Conservation (phyloP, 2,888 invertebrate genomes). For the Lasius fuliginosus region DNA sequence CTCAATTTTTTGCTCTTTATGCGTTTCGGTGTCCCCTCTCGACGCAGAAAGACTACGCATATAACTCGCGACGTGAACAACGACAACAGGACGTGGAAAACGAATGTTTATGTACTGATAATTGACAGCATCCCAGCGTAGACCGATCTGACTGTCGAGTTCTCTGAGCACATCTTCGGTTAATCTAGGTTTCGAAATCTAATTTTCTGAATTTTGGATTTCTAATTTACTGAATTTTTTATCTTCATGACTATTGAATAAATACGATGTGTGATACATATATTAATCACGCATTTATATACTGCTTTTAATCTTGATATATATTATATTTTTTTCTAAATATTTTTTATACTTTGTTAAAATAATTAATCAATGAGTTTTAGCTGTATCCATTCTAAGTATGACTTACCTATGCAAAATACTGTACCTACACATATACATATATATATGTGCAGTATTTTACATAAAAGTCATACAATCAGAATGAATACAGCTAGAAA, state of each 20-base stretch:
- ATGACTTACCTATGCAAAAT: neutral
- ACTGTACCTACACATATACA: neutral
- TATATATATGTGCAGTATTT: too few relatives aligned
- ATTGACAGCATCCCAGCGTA: constrained; percentile 76
- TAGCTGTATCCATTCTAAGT: neutral
- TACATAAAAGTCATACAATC: neutral
- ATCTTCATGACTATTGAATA: neutral
- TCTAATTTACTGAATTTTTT: neutral
- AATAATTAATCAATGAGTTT: neutral
- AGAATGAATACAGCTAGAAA: neutral
- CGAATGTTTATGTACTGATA: constrained; percentile 82
- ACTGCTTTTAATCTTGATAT: constrained; percentile 37
- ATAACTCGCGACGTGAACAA: constrained; percentile 74
- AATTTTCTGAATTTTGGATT: constrained; percentile 4
- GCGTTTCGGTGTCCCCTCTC: constrained; percentile 72
- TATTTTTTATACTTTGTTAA: constrained; percentile 24
- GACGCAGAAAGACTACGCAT: constrained; percentile 59
- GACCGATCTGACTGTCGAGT: constrained; percentile 62
- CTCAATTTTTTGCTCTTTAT: constrained; percentile 70
- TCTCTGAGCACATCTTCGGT: neutral
- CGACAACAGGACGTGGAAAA: constrained; percentile 71
- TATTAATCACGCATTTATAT: constrained; percentile 9
- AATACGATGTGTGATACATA: neutral
- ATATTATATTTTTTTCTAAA: constrained; percentile 20
- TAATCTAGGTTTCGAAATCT: constrained; percentile 15